A percentile compares a stretch with the other conserved stretches of the same genome.
phyloP scores from a whole-genome alignment of 2,888 invertebrate species.

The Ectemnius cavifrons region DNA sequence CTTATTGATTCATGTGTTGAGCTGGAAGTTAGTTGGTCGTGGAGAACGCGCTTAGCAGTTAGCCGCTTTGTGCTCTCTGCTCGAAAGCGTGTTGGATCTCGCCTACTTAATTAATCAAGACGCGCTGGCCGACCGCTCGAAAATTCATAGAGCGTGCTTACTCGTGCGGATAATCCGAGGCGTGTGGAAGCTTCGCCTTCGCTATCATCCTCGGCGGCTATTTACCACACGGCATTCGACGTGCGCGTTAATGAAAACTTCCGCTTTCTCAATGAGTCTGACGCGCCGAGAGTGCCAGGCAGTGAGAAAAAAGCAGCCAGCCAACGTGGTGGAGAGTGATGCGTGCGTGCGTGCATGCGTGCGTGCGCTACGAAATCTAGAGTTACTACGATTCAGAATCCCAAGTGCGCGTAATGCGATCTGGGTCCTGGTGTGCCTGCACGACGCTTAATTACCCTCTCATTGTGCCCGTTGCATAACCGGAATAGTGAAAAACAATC shows the following conservation, averaged over 20 bases:
- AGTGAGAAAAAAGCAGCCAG: neutral
- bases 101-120: no score
- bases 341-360: neutral
- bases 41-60: no score
- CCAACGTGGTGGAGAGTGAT: no score
- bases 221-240: neutral
- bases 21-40: no score
- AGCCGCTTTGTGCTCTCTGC: no score
- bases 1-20: no score
- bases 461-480: constrained; percentile 46
- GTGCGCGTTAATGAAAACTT: constrained; percentile 5
- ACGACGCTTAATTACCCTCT: constrained; percentile 49
- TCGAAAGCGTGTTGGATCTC: no score
- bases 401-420: constrained; percentile 46
- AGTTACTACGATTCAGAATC: constrained; percentile 27
- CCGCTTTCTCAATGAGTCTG: constrained; percentile 4
- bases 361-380: constrained; percentile 22
- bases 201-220: no score
- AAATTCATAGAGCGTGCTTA: no score
- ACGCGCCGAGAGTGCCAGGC: neutral
- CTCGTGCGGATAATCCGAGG: no score
- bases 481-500: constrained; percentile 49
- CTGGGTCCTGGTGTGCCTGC: constrained; percentile 44
- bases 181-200: no score
- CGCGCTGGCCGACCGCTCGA: no score